These are phyloP conservation scores for Trichoplusia ni DNA, from an alignment of 1,140 invertebrate genomes.

Conservation along the genomic window DNA sequence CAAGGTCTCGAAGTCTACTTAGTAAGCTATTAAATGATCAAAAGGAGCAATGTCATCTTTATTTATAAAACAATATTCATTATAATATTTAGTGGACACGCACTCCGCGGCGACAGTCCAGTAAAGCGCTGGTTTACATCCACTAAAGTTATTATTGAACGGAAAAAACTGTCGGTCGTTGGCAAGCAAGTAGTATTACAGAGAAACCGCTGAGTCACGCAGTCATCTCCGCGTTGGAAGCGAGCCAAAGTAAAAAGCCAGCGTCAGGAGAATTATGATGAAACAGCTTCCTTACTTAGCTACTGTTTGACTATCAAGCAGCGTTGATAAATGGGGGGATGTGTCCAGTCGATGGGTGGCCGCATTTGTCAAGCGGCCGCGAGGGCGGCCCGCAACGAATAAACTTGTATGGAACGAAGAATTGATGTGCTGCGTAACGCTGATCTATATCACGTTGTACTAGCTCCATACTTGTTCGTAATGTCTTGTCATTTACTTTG, in stretches of 20 bases:
- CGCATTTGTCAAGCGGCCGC: not conserved
- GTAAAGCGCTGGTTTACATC: not conserved
- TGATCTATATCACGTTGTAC: too few relatives aligned
- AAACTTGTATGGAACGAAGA: too few relatives aligned
- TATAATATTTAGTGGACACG: too few relatives aligned
- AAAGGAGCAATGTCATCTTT: too few relatives aligned
- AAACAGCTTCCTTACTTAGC: slow-evolving; percentile 22
- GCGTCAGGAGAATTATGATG: slow-evolving; percentile 14
- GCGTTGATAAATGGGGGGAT: slow-evolving; percentile 11
- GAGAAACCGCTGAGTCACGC: slow-evolving; percentile 10
- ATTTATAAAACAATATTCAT: too few relatives aligned
- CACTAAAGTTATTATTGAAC: not conserved
- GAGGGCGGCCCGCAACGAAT: too few relatives aligned
- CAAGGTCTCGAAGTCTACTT: too few relatives aligned
- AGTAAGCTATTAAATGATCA: too few relatives aligned
- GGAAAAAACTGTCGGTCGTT: slow-evolving; percentile 8
- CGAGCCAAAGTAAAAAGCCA: slow-evolving; percentile 12
- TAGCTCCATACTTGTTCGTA: too few relatives aligned
- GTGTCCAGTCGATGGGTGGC: not conserved
- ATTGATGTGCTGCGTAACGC: too few relatives aligned
- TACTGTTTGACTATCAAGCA: slow-evolving; percentile 8
- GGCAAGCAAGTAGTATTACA: not conserved
- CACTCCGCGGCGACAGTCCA: not conserved
- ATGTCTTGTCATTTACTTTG: too few relatives aligned
- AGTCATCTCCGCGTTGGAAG: slow-evolving; percentile 4